Percentiles rank a stretch among this genome's conserved stretches.
Evolutionary conservation across 2,797 vertebrate species (phyloP).

Genomic region (Chaetodon trifasciatus): DNA sequence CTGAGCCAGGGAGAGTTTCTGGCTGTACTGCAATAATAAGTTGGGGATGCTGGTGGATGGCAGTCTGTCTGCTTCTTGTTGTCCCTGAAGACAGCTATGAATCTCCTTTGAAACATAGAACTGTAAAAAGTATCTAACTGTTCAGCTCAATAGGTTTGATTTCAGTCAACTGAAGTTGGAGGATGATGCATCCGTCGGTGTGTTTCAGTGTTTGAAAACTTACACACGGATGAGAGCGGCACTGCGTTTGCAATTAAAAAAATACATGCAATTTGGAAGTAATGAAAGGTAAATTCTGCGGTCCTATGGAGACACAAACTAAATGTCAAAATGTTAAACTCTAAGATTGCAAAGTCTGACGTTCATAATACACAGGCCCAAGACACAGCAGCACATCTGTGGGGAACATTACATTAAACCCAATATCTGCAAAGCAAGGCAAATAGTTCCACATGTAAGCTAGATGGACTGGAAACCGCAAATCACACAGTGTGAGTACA

Average conservation of each 20-base stretch:
- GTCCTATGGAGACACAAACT: not conserved
- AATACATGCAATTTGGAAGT: not conserved
- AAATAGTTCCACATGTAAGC: not conserved
- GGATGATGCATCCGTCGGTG: not conserved
- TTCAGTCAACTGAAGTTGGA: not conserved
- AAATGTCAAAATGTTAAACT: not conserved
- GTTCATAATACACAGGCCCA: not conserved
- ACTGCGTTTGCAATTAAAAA: not conserved
- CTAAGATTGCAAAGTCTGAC: not conserved
- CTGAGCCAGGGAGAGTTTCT: conserved; percentile 18
- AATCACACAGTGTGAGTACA: not conserved
- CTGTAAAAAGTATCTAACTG: not conserved
- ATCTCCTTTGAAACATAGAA: conserved; percentile 17
- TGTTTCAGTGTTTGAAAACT: not conserved
- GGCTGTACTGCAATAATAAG: conserved; percentile 33
- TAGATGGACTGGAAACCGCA: not conserved
- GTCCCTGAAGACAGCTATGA: conserved; percentile 18
- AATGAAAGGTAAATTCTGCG: not conserved
- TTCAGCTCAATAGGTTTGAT: not conserved
- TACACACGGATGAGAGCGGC: not conserved
- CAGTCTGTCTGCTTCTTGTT: conserved; percentile 10
- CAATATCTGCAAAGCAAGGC: not conserved
- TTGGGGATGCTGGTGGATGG: conserved; percentile 10
- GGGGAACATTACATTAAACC: not conserved
- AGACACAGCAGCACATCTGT: not conserved